phyloP scores from a whole-genome alignment of 2,888 invertebrate genomes.

The Cephus pulcher region DNA sequence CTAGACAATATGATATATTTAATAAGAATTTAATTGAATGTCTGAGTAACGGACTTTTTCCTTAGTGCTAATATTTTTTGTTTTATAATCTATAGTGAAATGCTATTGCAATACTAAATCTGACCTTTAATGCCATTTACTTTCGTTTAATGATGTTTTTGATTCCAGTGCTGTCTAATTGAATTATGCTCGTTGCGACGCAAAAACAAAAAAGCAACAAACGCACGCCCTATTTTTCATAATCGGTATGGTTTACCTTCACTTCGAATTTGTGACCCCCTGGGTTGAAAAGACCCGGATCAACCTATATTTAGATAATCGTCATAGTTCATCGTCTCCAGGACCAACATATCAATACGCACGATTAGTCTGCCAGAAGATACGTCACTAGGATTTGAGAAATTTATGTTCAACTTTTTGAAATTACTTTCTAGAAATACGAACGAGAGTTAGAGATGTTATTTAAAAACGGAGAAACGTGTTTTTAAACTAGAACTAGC shows the following conservation, averaged over 20 bases:
- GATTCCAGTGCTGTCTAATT: not conserved
- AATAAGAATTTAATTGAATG: not conserved
- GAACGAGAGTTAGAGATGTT: not conserved
- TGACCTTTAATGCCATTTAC: not conserved
- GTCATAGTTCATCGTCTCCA: not conserved
- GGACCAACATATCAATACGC: not conserved
- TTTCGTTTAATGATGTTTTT: not conserved
- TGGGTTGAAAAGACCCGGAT: not conserved
- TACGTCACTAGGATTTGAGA: not conserved
- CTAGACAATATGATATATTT: not conserved
- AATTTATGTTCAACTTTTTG: not conserved
- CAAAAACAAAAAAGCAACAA: not conserved
- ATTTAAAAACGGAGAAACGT: not conserved
- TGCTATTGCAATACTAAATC: not conserved
- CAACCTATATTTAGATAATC: not conserved
- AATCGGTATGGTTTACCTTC: not conserved
- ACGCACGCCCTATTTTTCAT: not conserved
- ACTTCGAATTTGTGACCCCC: not conserved
- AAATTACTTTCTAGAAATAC: not conserved
- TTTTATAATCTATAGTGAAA: not conserved
- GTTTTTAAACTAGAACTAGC: not conserved
- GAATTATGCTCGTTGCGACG: not conserved
- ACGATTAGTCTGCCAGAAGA: not conserved
- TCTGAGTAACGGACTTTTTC: not conserved
- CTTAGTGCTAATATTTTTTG: not conserved